Percentiles rank a stretch among this genome's conserved stretches.
Conservation (phyloP, 1,140 invertebrate genomes). For the Thalassaphorura encarpata region DNA sequence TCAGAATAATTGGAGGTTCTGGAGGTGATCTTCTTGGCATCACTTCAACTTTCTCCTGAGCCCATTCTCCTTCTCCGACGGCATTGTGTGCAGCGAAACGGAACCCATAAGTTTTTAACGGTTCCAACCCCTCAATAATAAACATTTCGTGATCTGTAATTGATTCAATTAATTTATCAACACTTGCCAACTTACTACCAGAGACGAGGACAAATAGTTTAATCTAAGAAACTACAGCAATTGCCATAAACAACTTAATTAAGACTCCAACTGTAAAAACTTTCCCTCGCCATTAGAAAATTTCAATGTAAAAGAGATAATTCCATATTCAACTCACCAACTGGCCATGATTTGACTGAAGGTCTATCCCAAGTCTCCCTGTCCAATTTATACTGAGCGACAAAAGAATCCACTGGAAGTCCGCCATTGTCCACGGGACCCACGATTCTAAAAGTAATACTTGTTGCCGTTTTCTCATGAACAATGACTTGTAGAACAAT, state of each 20-base stretch:
- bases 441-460: conserved; percentile 63
- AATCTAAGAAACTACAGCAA: not conserved
- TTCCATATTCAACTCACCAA: conserved; percentile 48
- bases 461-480: conserved; percentile 59
- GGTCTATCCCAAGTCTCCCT: conserved; percentile 51
- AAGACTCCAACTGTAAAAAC: conserved; percentile 5
- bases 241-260: not conserved
- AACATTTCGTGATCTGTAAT: conserved; percentile 43
- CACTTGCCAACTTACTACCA: too few species aligned
- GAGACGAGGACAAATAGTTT: not conserved
- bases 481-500: conserved; percentile 48
- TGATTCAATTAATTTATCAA: too few species aligned
- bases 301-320: not conserved
- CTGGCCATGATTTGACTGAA: conserved; percentile 61
- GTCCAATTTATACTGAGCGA: conserved; percentile 59
- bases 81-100: conserved; percentile 72
- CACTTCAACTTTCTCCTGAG: conserved; percentile 42
- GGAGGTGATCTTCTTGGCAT: conserved; percentile 49
- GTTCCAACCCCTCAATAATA: conserved; percentile 66
- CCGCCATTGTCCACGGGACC: conserved; percentile 61
- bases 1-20: conserved; percentile 42
- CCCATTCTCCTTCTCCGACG: conserved; percentile 67
- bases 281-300: not conserved
- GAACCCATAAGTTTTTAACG: conserved; percentile 70
- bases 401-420: conserved; percentile 57